phyloP scores from a whole-genome alignment of 2,888 invertebrate genomes.

The Bhutanitis thaidina region DNA sequence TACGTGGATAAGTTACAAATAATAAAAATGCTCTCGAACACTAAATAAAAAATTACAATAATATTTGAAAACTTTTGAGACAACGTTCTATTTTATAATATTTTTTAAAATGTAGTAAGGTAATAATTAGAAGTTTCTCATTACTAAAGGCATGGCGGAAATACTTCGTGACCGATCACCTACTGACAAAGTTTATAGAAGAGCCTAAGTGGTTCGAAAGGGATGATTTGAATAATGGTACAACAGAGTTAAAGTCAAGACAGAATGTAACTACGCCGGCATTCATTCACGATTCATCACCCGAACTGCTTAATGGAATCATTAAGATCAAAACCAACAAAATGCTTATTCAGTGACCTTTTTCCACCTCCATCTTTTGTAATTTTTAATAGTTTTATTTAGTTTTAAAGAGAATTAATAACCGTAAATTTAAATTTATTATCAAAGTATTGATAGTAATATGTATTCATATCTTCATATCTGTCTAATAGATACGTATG shows the following conservation, averaged over 20 bases:
- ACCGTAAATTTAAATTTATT: too few relatives aligned
- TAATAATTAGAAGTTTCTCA: constrained; percentile 53
- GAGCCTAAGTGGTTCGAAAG: constrained; percentile 72
- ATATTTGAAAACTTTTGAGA: too few relatives aligned
- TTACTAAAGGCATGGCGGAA: constrained; percentile 80
- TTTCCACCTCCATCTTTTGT: constrained; percentile 18
- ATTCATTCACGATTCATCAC: constrained; percentile 63
- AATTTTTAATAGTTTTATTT: constrained; percentile 30
- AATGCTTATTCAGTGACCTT: constrained; percentile 23
- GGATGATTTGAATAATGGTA: constrained; percentile 52
- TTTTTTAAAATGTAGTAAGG: too few relatives aligned
- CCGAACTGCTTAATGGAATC: constrained; percentile 74
- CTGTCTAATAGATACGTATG: too few relatives aligned
- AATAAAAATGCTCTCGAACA: too few relatives aligned
- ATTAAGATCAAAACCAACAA: constrained; percentile 49
- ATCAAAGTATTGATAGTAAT: too few relatives aligned
- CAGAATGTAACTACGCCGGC: constrained; percentile 50
- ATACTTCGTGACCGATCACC: constrained; percentile 78
- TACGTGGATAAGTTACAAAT: too few relatives aligned
- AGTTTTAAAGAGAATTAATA: constrained; percentile 30
- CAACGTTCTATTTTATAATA: too few relatives aligned
- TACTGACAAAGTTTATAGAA: constrained; percentile 70
- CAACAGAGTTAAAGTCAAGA: constrained; percentile 63
- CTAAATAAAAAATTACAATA: too few relatives aligned
- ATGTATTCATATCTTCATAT: too few relatives aligned